Evolutionary conservation across 2,888 invertebrate genomes (phyloP).

Genomic region (Hirtodrosophila alboralis): DNA sequence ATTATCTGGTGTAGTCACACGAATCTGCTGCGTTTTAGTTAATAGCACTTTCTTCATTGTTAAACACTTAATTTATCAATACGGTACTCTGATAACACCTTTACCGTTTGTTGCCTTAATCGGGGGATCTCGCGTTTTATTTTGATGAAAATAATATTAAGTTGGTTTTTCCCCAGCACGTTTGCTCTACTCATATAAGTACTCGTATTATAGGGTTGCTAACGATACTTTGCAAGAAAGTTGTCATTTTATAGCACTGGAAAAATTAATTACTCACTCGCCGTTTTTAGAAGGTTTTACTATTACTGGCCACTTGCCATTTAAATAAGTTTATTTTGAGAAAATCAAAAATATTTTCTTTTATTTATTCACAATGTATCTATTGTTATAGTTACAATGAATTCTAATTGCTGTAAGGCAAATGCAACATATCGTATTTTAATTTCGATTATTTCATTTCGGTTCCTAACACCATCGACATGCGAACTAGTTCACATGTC

Average conservation of each 20-base stretch:
- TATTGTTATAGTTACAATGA: background rate
- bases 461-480: too few species aligned
- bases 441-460: too few species aligned
- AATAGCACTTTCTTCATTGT: conserved; percentile 70
- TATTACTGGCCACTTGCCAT: too few species aligned
- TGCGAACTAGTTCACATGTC: too few species aligned
- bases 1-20: conserved; percentile 29
- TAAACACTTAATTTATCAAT: background rate
- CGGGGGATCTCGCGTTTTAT: conserved; percentile 40
- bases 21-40: conserved; percentile 53
- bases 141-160: conserved; percentile 31
- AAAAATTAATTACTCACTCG: background rate
- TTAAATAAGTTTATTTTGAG: too few species aligned
- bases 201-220: conserved; percentile 8
- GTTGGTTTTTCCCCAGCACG: conserved; percentile 68
- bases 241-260: conserved; percentile 16
- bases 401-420: too few species aligned
- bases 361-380: background rate
- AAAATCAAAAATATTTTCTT: too few species aligned
- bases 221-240: background rate
- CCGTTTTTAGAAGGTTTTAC: too few species aligned
- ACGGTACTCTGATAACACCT: background rate
- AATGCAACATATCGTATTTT: too few species aligned
- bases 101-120: background rate
- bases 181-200: conserved; percentile 15